These are phyloP conservation scores for Perca fluviatilis DNA, from an alignment of 2,113 vertebrate genomes.

Conservation along the genomic window DNA sequence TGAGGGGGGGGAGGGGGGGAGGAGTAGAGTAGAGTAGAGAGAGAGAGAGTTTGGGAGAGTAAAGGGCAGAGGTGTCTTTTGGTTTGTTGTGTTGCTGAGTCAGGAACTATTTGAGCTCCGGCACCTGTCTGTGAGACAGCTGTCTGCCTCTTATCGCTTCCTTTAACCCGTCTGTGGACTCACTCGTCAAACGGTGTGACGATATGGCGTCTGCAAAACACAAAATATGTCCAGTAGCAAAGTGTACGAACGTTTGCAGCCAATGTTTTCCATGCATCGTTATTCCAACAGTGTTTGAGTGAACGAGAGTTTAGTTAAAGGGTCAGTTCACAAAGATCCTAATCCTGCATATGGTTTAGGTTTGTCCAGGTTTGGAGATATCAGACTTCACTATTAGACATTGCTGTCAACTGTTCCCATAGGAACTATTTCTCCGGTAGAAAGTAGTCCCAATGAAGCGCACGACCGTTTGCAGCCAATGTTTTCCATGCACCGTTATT, in stretches of 20 bases:
- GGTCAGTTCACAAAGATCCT: too few species aligned
- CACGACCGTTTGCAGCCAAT: not conserved
- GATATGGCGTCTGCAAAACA: not conserved
- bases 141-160: conserved; percentile 13
- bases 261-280: too few species aligned
- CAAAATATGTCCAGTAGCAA: not conserved
- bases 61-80: conserved; percentile 35
- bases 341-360: too few species aligned
- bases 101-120: conserved; percentile 30
- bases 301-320: too few species aligned
- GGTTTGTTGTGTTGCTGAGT: conserved; percentile 36
- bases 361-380: too few species aligned
- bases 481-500: too few species aligned
- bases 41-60: not conserved
- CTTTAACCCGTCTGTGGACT: not conserved
- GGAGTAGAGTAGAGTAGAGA: not conserved
- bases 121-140: conserved; percentile 59
- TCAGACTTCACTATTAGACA: not conserved
- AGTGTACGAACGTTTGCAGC: not conserved
- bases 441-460: not conserved
- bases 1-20: not conserved
- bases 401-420: not conserved
- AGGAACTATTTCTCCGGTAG: not conserved
- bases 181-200: not conserved
- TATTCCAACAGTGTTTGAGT: too few species aligned